Base-by-base conservation (phyloP, 2,888 invertebrate species). In the Chesias legatella region DNA sequence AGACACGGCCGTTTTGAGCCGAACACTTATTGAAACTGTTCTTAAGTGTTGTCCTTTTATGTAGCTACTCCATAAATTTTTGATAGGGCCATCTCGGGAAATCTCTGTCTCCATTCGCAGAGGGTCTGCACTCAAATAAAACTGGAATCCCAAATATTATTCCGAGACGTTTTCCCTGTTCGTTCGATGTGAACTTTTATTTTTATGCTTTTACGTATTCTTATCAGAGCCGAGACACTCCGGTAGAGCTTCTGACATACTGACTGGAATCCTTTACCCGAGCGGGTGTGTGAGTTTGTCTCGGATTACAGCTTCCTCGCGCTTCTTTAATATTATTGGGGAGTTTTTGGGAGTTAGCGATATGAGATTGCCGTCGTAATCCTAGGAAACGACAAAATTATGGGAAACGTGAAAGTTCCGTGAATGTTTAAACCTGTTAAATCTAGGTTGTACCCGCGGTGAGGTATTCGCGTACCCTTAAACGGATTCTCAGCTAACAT, bases 81-180 rank as follows among this genome's bases (percentile, higher is more conserved):
- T 85, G 86, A 88, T 85, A 84, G 86, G 82, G 75, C 83, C 82
- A 85, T 88, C 85, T 79, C 85, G 85, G 82, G 78, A 85, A 85
- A 86, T 85, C 86, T 85, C 82, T 79, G 84, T 81, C 86, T 83
- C 80, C 84, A 83, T 84, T 83, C 82, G 73, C 67, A 73, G 75
- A 88, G 86, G 86, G 86, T 85, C 86, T 73, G 79, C 80, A 79
- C 71, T 86, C 85, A 88, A 88, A 88, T 88, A 86, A 88, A 88
- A 85, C 81, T 74, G 72, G 75, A 79, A 81, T 85, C 85, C 83
- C 84, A 84, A 86, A 86, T 86, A 88, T 85, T 85, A 88, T 88
- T 84, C 83, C 70, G 67, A 72, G 80, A 78, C 83, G 77, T 85
- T 85, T 84, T 82, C 82, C 83, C 80, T 75, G 64, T 81, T 83